These are phyloP conservation scores for Doris montereyensis DNA, from an alignment of 2,888 invertebrate genomes.

Conservation along the genomic window DNA sequence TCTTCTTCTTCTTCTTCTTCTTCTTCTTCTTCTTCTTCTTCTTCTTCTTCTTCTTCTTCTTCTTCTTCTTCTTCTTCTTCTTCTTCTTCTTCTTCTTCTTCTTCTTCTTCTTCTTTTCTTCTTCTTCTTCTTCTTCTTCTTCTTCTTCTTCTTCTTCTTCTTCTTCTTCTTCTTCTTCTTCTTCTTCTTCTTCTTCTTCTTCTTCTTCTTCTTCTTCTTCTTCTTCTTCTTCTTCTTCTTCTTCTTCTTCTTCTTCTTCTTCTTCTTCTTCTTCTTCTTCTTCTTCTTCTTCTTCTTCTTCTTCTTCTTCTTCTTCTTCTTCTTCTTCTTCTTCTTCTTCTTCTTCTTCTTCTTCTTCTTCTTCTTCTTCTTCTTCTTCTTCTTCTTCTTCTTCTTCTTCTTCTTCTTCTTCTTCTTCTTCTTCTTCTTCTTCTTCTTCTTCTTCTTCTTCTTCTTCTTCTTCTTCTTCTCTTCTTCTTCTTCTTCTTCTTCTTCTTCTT, in stretches of 20 bases:
- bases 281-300: not conserved
- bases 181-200: not conserved
- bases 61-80: not conserved
- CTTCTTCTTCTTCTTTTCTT: not conserved
- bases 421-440: not conserved
- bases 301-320: constrained; percentile 8
- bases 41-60: not conserved
- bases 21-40: not conserved
- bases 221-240: not conserved
- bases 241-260: not conserved
- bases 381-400: not conserved
- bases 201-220: not conserved
- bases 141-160: constrained; percentile 1
- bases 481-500: not conserved
- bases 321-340: constrained; percentile 13
- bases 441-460: not conserved
- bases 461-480: not conserved
- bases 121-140: not conserved
- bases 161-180: not conserved
- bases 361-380: not conserved
- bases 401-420: not conserved
- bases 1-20: not conserved
- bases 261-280: not conserved
- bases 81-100: not conserved
- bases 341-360: constrained; percentile 11